These are phyloP conservation scores for Isaurus tuberculatus DNA, from an alignment of 92 coral and sea anemone species.

Conservation along the genomic window DNA sequence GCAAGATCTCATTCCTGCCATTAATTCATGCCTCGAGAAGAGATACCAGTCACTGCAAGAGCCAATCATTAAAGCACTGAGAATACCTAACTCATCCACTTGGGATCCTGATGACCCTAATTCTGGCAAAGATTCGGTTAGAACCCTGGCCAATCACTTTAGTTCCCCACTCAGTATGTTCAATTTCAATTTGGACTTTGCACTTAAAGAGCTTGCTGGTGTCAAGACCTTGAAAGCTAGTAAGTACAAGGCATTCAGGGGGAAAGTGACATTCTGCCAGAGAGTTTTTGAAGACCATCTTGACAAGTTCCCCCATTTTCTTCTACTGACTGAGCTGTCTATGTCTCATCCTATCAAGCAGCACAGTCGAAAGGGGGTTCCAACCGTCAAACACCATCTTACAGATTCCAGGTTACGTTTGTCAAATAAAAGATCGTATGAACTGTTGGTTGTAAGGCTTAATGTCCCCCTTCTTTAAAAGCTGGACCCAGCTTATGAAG, in stretches of 20 bases:
- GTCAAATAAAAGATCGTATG: constrained; percentile 37
- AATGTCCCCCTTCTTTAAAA: constrained; percentile 50
- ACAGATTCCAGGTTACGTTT: constrained; percentile 49
- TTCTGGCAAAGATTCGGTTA: constrained; percentile 39
- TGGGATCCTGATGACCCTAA: constrained; percentile 50
- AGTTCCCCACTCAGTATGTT: constrained; percentile 29
- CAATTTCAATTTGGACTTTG: constrained; percentile 43
- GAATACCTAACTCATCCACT: constrained; percentile 29
- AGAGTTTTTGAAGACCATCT: constrained; percentile 28
- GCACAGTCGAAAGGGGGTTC: constrained; percentile 51
- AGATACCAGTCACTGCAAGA: constrained; percentile 24
- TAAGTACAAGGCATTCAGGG: constrained; percentile 49
- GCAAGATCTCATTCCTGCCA: constrained; percentile 57
- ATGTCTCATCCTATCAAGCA: constrained; percentile 57
- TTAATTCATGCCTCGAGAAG: constrained; percentile 21
- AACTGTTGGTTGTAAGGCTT: constrained; percentile 44
- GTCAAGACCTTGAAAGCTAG: constrained; percentile 48
- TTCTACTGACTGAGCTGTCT: constrained; percentile 46
- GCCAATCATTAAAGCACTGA: constrained; percentile 51
- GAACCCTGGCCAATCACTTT: constrained; percentile 51
- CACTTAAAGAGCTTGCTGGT: constrained; percentile 43
- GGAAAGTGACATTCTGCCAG: constrained; percentile 34
- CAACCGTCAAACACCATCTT: constrained; percentile 54
- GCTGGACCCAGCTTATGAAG: constrained; percentile 56
- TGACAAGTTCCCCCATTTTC: constrained; percentile 48